Percentiles rank a stretch among this genome's conserved stretches.
Evolutionary conservation across 2,888 invertebrate species (phyloP).

Genomic region (Shargacucullia verbasci): DNA sequence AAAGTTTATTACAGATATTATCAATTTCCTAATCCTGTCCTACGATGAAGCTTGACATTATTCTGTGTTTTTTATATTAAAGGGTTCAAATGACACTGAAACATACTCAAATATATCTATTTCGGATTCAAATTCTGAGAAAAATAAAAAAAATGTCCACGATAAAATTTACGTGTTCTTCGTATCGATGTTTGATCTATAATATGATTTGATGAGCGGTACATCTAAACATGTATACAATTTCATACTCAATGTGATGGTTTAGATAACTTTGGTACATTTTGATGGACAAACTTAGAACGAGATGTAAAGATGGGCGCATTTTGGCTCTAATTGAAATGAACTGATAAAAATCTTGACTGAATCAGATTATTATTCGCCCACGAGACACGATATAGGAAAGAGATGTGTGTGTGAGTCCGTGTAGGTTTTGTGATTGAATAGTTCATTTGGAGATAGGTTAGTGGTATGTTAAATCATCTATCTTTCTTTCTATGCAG

Average conservation of each 20-base stretch:
- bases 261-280: conserved; percentile 20
- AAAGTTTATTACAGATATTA: no score
- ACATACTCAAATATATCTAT: no score
- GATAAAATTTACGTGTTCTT: no score
- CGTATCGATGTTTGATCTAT: neutral
- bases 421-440: conserved; percentile 28
- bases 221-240: conserved; percentile 12
- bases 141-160: no score
- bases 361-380: conserved; percentile 36
- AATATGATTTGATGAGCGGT: conserved; percentile 1
- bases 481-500: no score
- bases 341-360: conserved; percentile 36
- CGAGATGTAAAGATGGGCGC: conserved; percentile 19
- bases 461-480: neutral
- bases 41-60: no score
- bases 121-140: no score
- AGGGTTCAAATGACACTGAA: no score
- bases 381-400: conserved; percentile 23
- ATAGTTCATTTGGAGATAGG: neutral
- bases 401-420: neutral
- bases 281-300: conserved; percentile 16
- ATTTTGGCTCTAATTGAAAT: conserved; percentile 44
- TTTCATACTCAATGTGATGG: conserved; percentile 31
- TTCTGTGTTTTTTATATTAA: no score
- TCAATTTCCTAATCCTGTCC: no score